Evolutionary conservation across 1,140 invertebrate species (phyloP).

Genomic region (Stegodyphus mimosarum): DNA sequence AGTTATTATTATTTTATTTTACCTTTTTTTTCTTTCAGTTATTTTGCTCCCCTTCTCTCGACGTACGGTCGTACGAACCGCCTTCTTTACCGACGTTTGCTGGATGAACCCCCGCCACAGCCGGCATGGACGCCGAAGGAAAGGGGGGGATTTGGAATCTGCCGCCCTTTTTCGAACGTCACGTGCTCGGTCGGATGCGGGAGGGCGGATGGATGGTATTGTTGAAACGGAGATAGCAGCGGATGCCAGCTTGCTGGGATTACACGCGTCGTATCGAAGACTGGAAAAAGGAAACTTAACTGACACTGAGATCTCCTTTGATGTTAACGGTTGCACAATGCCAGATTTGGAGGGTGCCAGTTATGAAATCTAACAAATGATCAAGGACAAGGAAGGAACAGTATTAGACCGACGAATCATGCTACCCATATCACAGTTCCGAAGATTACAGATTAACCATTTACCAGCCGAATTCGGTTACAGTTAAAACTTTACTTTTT

Average conservation of each 20-base stretch:
- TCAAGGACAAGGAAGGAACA: too few species aligned
- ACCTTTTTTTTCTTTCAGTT: neutral
- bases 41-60: neutral
- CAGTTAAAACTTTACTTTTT: too few species aligned
- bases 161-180: neutral
- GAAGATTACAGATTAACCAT: too few species aligned
- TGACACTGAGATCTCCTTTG: too few species aligned
- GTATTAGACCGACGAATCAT: too few species aligned
- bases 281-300: neutral
- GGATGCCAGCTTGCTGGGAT: slow-evolving; percentile 36
- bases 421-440: too few species aligned
- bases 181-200: slow-evolving; percentile 43
- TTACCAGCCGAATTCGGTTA: too few species aligned
- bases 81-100: neutral
- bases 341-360: too few species aligned
- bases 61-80: neutral
- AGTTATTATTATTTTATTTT: slow-evolving; percentile 18
- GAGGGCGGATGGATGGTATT: slow-evolving; percentile 34
- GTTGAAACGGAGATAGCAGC: slow-evolving; percentile 24
- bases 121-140: slow-evolving; percentile 1
- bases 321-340: too few species aligned
- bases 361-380: too few species aligned
- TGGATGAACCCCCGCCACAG: slow-evolving; percentile 34
- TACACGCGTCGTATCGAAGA: slow-evolving; percentile 13
- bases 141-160: neutral